Conservation (phyloP, 1,140 invertebrate species). For the Ridgeia piscesae region DNA sequence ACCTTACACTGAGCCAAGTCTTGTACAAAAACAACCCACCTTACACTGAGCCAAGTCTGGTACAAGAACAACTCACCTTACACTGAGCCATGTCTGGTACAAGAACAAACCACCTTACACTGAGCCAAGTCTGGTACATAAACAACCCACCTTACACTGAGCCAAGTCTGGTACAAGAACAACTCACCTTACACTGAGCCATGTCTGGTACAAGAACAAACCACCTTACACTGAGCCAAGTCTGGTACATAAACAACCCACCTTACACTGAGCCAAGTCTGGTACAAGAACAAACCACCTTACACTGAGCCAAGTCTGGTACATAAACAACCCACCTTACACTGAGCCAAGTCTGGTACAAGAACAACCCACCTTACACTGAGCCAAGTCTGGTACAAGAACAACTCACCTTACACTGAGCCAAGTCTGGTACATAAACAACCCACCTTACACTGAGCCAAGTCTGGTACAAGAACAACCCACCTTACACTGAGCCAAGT, state of each 20-base stretch:
- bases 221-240: slow-evolving; percentile 86
- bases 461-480: slow-evolving; percentile 64
- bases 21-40: slow-evolving; percentile 64
- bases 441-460: slow-evolving; percentile 85
- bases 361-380: slow-evolving; percentile 79
- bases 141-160: slow-evolving; percentile 78
- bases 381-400: slow-evolving; percentile 76
- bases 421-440: slow-evolving; percentile 71
- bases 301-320: slow-evolving; percentile 86
- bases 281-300: slow-evolving; percentile 69
- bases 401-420: slow-evolving; percentile 80
- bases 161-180: slow-evolving; percentile 74
- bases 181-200: slow-evolving; percentile 81
- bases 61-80: slow-evolving; percentile 74
- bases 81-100: slow-evolving; percentile 83
- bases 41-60: slow-evolving; percentile 87
- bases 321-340: slow-evolving; percentile 77
- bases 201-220: slow-evolving; percentile 69
- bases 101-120: slow-evolving; percentile 78
- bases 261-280: slow-evolving; percentile 88
- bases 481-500: slow-evolving; percentile 89
- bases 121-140: slow-evolving; percentile 79
- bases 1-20: slow-evolving; percentile 90
- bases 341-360: slow-evolving; percentile 81
- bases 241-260: slow-evolving; percentile 67